A percentile compares a stretch with the other conserved stretches of the same genome.
phyloP scores from a whole-genome alignment of 2,797 vertebrate genomes.

The Pterois miles region DNA sequence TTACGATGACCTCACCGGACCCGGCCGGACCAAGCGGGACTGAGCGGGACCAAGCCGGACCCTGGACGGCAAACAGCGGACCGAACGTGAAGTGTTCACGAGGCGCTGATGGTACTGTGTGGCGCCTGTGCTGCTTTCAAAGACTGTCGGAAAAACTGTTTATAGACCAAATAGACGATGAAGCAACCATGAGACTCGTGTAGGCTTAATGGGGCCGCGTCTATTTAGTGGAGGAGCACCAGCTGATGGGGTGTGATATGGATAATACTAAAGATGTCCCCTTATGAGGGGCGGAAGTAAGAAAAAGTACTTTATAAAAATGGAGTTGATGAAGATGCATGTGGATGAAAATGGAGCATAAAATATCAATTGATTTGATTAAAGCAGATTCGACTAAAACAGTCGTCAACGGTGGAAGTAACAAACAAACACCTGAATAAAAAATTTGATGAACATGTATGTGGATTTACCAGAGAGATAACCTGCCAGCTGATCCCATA shows the following conservation, averaged over 20 bases:
- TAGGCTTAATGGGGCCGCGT: not conserved
- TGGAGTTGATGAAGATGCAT: too few species aligned
- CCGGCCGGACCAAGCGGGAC: not conserved
- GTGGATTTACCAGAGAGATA: too few species aligned
- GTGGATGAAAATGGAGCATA: too few species aligned
- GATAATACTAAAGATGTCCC: not conserved
- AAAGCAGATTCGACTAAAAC: too few species aligned
- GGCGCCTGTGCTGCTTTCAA: constrained; percentile 25
- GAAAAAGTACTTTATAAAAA: too few species aligned
- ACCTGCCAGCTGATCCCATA: too few species aligned
- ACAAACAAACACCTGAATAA: too few species aligned
- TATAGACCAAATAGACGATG: too few species aligned
- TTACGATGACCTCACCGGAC: constrained; percentile 52
- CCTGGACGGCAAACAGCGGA: constrained; percentile 28
- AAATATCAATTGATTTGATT: too few species aligned
- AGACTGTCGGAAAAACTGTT: not conserved
- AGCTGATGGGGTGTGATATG: not conserved
- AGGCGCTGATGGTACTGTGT: not conserved
- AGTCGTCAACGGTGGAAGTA: too few species aligned
- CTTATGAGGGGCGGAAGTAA: too few species aligned
- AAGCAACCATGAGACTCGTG: not conserved
- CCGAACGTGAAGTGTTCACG: not conserved
- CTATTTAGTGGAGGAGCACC: not conserved
- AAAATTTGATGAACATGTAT: too few species aligned
- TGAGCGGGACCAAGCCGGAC: not conserved